phyloP scores from a whole-genome alignment of 2,888 invertebrate species.

The Stictocephala bisonia region DNA sequence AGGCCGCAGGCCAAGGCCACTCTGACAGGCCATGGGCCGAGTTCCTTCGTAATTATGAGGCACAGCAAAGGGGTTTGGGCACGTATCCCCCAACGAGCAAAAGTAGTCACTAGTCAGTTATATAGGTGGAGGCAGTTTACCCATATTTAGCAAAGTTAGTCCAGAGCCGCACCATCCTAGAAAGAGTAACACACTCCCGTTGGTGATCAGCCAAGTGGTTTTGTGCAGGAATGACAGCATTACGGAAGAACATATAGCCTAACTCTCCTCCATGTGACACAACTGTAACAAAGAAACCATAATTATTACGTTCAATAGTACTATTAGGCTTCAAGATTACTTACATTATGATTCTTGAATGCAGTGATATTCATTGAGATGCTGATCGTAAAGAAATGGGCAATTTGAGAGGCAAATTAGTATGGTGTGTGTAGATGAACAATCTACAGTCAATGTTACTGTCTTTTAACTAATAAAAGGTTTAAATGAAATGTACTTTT shows the following conservation, averaged over 20 bases:
- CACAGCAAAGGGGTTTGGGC: too few species aligned
- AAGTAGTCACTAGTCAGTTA: background rate
- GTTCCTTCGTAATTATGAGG: too few species aligned
- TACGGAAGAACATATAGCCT: slow-evolving; percentile 23
- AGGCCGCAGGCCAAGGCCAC: too few species aligned
- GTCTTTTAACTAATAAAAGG: too few species aligned
- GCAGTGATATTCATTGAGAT: too few species aligned
- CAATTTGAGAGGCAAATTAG: too few species aligned
- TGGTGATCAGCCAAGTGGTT: slow-evolving; percentile 3
- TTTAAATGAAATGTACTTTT: too few species aligned
- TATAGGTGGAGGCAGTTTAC: background rate
- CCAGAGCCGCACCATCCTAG: slow-evolving; percentile 27
- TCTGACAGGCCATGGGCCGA: too few species aligned
- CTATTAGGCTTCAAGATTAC: background rate
- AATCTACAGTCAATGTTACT: too few species aligned
- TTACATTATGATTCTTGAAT: background rate
- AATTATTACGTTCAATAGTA: background rate
- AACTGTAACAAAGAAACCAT: background rate
- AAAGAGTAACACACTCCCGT: slow-evolving; percentile 1
- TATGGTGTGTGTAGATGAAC: too few species aligned
- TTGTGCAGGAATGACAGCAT: background rate
- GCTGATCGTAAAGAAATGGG: too few species aligned
- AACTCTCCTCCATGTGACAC: slow-evolving; percentile 7
- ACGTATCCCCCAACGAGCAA: too few species aligned
- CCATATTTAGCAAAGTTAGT: slow-evolving; percentile 44